phyloP scores from a whole-genome alignment of 35 echinoderm and acorn worm genomes.

The Strongylocentrotus purpuratus region DNA sequence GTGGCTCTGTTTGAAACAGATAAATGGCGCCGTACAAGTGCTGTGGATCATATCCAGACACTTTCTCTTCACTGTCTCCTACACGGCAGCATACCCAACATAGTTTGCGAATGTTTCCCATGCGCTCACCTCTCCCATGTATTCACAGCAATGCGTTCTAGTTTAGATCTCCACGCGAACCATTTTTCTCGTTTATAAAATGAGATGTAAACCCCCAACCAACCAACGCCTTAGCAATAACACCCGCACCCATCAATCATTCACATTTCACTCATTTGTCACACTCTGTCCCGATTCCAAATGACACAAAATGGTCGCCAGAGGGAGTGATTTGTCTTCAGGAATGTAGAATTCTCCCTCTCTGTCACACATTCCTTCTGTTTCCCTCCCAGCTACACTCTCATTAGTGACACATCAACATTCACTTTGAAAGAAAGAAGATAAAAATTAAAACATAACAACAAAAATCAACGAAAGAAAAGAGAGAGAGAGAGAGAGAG shows the following conservation, averaged over 20 bases:
- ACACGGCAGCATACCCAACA: too few relatives aligned
- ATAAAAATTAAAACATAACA: too few relatives aligned
- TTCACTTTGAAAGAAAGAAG: background rate
- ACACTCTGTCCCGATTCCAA: background rate
- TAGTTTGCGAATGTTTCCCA: too few relatives aligned
- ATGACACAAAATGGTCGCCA: slow-evolving; percentile 14
- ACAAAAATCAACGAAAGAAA: too few relatives aligned
- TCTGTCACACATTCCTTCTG: background rate
- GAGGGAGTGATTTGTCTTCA: slow-evolving; percentile 31
- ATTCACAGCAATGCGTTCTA: too few relatives aligned
- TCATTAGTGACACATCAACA: background rate
- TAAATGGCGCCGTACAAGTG: too few relatives aligned
- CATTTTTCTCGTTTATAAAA: background rate
- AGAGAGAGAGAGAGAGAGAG: too few relatives aligned
- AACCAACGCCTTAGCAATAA: background rate
- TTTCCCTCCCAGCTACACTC: background rate
- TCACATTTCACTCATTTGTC: background rate
- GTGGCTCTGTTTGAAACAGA: too few relatives aligned
- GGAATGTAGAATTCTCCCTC: background rate
- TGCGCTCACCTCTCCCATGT: too few relatives aligned
- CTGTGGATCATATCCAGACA: too few relatives aligned
- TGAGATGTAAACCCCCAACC: background rate
- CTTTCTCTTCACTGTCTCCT: too few relatives aligned
- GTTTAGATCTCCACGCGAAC: background rate
- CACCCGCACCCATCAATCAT: background rate